phyloP scores from a whole-genome alignment of 2,888 invertebrate genomes.

The Limnephilus lunatus region DNA sequence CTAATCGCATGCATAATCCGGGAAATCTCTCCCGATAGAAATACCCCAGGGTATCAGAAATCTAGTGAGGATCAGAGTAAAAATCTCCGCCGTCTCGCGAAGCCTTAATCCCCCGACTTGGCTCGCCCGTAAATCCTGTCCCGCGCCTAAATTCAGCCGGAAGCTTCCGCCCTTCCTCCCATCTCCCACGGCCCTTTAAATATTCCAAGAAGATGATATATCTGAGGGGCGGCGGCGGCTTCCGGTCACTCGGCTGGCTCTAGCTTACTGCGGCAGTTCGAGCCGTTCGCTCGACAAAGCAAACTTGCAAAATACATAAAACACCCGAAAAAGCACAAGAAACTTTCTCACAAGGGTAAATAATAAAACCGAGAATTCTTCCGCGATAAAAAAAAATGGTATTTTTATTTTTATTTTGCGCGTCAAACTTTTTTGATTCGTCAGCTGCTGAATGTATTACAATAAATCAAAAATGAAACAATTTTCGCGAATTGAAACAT shows the following conservation, averaged over 20 bases:
- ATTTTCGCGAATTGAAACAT: constrained; percentile 15
- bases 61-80: constrained; percentile 3
- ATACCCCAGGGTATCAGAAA: not conserved
- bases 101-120: constrained; percentile 12
- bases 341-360: constrained; percentile 36
- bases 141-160: constrained; percentile 36
- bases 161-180: not conserved
- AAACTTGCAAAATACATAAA: constrained; percentile 29
- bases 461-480: constrained; percentile 34
- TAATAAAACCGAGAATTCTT: constrained; percentile 22
- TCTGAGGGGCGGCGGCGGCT: constrained; percentile 28
- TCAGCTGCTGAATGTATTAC: not conserved
- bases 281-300: not conserved
- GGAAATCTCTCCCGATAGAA: not conserved
- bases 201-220: constrained; percentile 43
- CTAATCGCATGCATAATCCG: not conserved
- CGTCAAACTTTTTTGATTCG: constrained; percentile 39
- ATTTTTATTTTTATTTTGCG: constrained; percentile 5
- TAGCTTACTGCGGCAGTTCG: not conserved
- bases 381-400: not conserved
- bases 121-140: constrained; percentile 20
- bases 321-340: not conserved
- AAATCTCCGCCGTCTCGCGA: constrained; percentile 12
- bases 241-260: constrained; percentile 36
- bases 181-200: constrained; percentile 7